phyloP scores from a whole-genome alignment of 1,140 invertebrate species.

The Drosophila carrolli region DNA sequence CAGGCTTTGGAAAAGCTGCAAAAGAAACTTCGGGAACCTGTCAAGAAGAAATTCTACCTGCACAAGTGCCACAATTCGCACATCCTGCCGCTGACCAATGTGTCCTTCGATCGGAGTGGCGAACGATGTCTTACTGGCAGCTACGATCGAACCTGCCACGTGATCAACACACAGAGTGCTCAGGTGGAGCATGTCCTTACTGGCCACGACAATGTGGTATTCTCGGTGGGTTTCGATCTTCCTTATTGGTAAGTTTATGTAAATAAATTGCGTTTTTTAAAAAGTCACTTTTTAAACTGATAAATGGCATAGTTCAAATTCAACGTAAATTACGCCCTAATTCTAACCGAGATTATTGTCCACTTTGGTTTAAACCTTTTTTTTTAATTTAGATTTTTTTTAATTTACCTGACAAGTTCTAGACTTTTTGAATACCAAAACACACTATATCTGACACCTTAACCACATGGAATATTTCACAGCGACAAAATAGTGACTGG shows the following conservation, averaged over 20 bases:
- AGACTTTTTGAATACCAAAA: too few relatives aligned
- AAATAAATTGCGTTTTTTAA: too few relatives aligned
- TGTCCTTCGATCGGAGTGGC: slow-evolving; percentile 90
- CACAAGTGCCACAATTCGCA: slow-evolving; percentile 90
- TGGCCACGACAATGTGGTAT: slow-evolving; percentile 93
- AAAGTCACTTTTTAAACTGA: too few relatives aligned
- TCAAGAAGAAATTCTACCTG: slow-evolving; percentile 88
- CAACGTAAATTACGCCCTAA: too few relatives aligned
- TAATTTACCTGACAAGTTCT: too few relatives aligned
- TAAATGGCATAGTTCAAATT: too few relatives aligned
- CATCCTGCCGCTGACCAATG: slow-evolving; percentile 91
- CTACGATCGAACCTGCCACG: slow-evolving; percentile 93
- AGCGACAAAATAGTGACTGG: slow-evolving; percentile 91
- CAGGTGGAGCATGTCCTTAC: slow-evolving; percentile 88
- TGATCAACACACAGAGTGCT: slow-evolving; percentile 91
- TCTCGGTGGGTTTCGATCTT: slow-evolving; percentile 91
- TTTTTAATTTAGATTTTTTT: too few relatives aligned
- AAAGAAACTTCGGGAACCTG: slow-evolving; percentile 85
- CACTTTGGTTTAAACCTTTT: too few relatives aligned
- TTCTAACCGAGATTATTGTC: too few relatives aligned
- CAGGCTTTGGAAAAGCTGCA: slow-evolving; percentile 86
- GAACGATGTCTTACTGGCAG: slow-evolving; percentile 92
- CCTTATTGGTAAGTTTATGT: slow-evolving; percentile 87
- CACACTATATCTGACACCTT: background rate
- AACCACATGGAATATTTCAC: slow-evolving; percentile 51